Conservation (phyloP, 2,113 vertebrate species). For the Equus przewalskii region DNA sequence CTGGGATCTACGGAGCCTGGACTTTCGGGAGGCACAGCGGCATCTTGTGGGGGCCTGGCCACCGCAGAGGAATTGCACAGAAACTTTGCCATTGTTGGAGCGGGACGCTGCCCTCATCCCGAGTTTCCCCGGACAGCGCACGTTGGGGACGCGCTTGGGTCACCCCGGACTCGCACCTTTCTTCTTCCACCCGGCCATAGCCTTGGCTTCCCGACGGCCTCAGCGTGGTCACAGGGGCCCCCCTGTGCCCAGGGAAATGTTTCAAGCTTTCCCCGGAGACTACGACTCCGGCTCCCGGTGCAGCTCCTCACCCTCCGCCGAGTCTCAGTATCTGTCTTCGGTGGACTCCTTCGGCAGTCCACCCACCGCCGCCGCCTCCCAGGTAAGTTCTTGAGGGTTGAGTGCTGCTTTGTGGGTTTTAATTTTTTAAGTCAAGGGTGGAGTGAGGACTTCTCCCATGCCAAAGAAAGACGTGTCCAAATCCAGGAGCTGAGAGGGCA, state of each 20-base stretch:
- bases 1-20: conserved; percentile 40
- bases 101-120: conserved; percentile 47
- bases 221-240: conserved; percentile 89
- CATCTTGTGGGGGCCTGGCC: conserved; percentile 35
- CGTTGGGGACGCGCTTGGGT: conserved; percentile 64
- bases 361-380: conserved; percentile 92
- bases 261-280: conserved; percentile 97
- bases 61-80: conserved; percentile 44
- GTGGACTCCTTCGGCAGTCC: conserved; percentile 98
- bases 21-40: conserved; percentile 64
- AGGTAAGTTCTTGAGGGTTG: conserved; percentile 88
- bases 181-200: conserved; percentile 73
- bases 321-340: conserved; percentile 96
- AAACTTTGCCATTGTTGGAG: conserved; percentile 72
- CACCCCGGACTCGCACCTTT: conserved; percentile 65
- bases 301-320: conserved; percentile 96
- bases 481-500: neutral
- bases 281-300: conserved; percentile 95
- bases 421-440: conserved; percentile 7
- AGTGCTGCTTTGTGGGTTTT: neutral
- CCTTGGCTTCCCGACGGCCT: conserved; percentile 88
- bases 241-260: conserved; percentile 95
- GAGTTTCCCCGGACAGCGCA: conserved; percentile 42
- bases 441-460: neutral
- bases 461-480: neutral